phyloP scores from a whole-genome alignment of 2,113 vertebrate genomes.

The Morone saxatilis region DNA sequence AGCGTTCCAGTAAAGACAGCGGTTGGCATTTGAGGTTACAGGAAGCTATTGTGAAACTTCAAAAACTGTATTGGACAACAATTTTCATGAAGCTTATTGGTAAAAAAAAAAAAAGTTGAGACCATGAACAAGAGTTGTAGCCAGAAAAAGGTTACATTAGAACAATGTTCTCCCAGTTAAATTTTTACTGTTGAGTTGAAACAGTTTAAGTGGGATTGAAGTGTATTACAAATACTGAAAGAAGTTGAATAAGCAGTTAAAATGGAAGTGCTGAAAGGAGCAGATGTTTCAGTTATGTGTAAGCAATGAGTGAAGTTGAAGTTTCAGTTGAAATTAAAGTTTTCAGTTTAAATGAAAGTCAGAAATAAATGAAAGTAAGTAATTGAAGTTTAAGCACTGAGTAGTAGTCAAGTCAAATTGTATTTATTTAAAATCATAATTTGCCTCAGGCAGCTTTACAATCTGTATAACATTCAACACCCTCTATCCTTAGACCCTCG shows the following conservation, averaged over 20 bases:
- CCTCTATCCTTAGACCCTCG: too few species aligned
- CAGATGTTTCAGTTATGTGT: background rate
- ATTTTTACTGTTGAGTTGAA: background rate
- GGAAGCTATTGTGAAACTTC: background rate
- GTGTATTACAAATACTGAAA: background rate
- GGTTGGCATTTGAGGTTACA: background rate
- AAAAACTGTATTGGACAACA: background rate
- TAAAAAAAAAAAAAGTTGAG: background rate
- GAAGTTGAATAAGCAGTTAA: background rate
- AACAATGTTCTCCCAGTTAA: background rate
- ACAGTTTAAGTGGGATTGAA: background rate
- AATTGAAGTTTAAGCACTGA: constrained; percentile 1
- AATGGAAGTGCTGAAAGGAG: background rate
- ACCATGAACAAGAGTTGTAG: background rate
- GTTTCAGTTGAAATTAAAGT: background rate
- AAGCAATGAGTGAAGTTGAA: background rate
- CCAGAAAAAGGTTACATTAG: background rate
- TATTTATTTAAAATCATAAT: too few species aligned
- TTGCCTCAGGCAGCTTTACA: too few species aligned
- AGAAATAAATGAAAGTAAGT: background rate
- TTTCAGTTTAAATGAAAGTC: background rate
- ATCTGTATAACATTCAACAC: too few species aligned
- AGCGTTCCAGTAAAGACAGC: background rate
- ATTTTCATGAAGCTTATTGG: background rate
- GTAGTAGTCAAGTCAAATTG: background rate